phyloP scores from a whole-genome alignment of 2,888 invertebrate genomes.

The Leucoptera coffeella region DNA sequence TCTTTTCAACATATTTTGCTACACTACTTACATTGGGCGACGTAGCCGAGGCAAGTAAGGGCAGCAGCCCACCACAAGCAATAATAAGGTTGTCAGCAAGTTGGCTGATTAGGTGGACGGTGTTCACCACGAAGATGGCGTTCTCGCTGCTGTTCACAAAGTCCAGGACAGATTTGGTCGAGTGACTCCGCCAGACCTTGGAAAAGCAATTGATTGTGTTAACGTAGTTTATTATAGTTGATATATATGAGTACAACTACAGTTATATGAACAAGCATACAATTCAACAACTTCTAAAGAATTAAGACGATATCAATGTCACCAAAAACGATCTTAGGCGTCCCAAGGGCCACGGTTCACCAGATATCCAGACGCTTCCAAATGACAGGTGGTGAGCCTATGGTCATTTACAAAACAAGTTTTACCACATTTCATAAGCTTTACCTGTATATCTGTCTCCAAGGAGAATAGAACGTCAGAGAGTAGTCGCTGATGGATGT shows the following conservation, averaged over 20 bases:
- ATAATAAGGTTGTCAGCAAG: conserved; percentile 98
- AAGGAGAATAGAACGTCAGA: conserved; percentile 95
- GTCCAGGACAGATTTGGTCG: conserved; percentile 94
- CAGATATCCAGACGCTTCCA: no score
- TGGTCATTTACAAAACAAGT: not conserved
- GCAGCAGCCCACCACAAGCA: conserved; percentile 94
- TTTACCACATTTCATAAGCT: conserved; percentile 1
- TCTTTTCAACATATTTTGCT: no score
- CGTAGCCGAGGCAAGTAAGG: conserved; percentile 94
- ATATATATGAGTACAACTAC: no score
- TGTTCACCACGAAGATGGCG: conserved; percentile 98
- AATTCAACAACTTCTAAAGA: not conserved
- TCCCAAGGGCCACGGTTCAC: no score
- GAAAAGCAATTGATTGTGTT: not conserved
- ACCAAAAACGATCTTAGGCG: no score
- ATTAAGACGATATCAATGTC: not conserved
- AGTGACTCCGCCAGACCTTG: conserved; percentile 77
- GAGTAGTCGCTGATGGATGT: conserved; percentile 92
- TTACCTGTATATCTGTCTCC: conserved; percentile 93
- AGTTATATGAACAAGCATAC: no score
- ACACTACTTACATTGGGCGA: conserved; percentile 96
- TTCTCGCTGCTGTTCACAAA: conserved; percentile 98
- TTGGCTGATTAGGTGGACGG: conserved; percentile 98
- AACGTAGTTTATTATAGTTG: not conserved
- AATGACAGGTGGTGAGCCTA: no score